Base-by-base conservation (phyloP, 2,888 invertebrate genomes). In the Phragmatobia fuliginosa region DNA sequence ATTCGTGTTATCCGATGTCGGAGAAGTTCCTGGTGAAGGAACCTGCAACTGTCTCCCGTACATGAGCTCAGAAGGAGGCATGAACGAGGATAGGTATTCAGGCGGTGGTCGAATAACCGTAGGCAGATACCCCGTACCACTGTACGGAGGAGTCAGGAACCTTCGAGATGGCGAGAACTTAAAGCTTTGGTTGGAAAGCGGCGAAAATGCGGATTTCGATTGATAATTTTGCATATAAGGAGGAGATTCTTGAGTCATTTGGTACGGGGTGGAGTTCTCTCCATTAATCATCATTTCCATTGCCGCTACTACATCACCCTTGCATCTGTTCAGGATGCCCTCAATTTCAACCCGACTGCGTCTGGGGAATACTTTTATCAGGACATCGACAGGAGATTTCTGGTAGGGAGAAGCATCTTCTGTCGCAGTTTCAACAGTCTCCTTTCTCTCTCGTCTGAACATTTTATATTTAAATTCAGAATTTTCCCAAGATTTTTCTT, bases 231-330 rank as follows among this genome's bases (percentile, higher is more conserved):
- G 91, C 75, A 94, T 82, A 62, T 95, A 95, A 0, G 95, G 94
- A 1, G 93, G 92, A 0, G 93, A 94, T 73, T 94, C 94, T 25
- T 94, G 94, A 0, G 91, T 92, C 59, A 94, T 79, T 66, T 88
- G 91, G 81, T 93, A 94, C 81, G 93, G 73, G 85, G 86, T 69
- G 73, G 88, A 69, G 73, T 92, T 81, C 21, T 92, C 93, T 1
- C 97, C 97, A 75, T 97, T 97, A 21, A 98, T 96, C 96, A 99
- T 97, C 87, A 98, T 96, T 87, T 99, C 99, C 96, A 99, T 99
- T 0, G 99, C 98, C 81, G 98, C 97, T 0, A 99, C 97, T 0
- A 98, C 97, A 88, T 99, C 99, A 0, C 98, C 98, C 90, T 97
- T 97, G 90, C 97, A 98, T 73, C 97, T 96, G 78, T 98, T 97